Evolutionary conservation across 2,113 vertebrate genomes (phyloP).

Genomic region (Embiotoca jacksoni): DNA sequence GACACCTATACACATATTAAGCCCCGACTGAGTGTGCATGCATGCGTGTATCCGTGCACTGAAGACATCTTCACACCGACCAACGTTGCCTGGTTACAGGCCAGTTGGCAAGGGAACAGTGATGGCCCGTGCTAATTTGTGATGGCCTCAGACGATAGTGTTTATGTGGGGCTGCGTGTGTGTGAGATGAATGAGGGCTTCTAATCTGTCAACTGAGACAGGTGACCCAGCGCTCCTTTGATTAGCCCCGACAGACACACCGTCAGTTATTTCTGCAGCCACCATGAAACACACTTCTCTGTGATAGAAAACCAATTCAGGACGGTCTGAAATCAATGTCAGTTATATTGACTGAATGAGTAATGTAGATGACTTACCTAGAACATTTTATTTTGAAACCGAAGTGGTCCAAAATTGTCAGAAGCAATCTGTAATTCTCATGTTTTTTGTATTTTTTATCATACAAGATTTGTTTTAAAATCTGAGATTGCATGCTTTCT

Average conservation of each 20-base stretch:
- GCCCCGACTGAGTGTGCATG: neutral
- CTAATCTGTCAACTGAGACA: conserved; percentile 56
- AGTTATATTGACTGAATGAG: conserved; percentile 1
- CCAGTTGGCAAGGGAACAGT: conserved; percentile 76
- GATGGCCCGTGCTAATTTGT: conserved; percentile 63
- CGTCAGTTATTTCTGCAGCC: conserved; percentile 38
- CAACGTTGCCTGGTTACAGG: conserved; percentile 77
- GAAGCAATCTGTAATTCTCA: neutral
- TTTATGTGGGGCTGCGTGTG: neutral
- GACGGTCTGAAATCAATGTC: conserved; percentile 1
- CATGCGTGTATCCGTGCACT: conserved; percentile 17
- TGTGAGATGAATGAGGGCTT: conserved; percentile 45
- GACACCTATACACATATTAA: conserved; percentile 36
- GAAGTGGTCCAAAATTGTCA: neutral
- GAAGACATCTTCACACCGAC: conserved; percentile 56
- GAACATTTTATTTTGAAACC: neutral
- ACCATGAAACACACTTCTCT: conserved; percentile 18
- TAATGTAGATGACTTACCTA: neutral
- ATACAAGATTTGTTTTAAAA: neutral
- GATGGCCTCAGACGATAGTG: conserved; percentile 32
- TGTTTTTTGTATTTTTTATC: neutral
- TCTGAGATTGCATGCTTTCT: neutral
- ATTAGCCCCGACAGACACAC: conserved; percentile 44
- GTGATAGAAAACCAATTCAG: conserved; percentile 25
- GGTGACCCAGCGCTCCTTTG: conserved; percentile 51